These are phyloP conservation scores for Stegodyphus dumicola DNA, from an alignment of 1,140 invertebrate species.

Conservation along the genomic window DNA sequence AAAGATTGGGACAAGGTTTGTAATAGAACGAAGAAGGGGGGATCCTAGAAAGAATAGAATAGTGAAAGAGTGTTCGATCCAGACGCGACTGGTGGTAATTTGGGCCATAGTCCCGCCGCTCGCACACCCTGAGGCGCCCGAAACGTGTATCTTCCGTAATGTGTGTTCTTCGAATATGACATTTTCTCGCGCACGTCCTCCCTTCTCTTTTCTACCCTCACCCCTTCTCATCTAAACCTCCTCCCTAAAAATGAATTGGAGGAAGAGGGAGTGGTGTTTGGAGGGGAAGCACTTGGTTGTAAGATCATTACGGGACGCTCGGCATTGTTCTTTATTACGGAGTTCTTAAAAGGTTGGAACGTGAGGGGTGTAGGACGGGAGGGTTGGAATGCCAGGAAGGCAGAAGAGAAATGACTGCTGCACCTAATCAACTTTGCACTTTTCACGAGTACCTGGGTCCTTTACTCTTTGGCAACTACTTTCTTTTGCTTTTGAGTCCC, in stretches of 20 bases:
- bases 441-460: slow-evolving; percentile 47
- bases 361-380: not conserved
- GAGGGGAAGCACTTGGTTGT: slow-evolving; percentile 43
- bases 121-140: slow-evolving; percentile 16
- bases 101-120: slow-evolving; percentile 7
- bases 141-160: slow-evolving; percentile 59
- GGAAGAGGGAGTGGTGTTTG: not conserved
- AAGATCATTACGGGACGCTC: slow-evolving; percentile 45
- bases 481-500: not conserved
- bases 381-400: not conserved
- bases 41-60: not conserved
- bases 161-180: slow-evolving; percentile 61
- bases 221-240: not conserved
- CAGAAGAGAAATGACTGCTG: slow-evolving; percentile 53
- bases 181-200: slow-evolving; percentile 37
- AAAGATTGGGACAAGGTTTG: not conserved
- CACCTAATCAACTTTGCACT: slow-evolving; percentile 59
- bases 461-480: not conserved
- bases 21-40: not conserved
- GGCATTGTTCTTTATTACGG: slow-evolving; percentile 52
- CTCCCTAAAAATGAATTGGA: slow-evolving; percentile 46
- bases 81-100: slow-evolving; percentile 36
- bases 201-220: not conserved
- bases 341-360: slow-evolving; percentile 52
- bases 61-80: slow-evolving; percentile 25